Conservation (phyloP, 2,113 vertebrate genomes). For the Tychaedon coryphoeus region DNA sequence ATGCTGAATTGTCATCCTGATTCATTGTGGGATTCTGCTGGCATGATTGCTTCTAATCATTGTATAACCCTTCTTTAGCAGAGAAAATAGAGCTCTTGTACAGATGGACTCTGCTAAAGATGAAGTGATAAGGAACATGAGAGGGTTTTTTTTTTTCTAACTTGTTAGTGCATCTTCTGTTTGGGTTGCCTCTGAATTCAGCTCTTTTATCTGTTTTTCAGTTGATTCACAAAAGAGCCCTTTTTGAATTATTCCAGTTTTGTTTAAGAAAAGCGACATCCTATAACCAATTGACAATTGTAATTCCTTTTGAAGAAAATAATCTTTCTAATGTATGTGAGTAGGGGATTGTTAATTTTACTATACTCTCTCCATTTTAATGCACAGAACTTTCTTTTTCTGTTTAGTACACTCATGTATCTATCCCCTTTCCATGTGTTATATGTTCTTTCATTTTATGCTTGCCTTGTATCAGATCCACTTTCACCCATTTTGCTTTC, state of each 20-base stretch:
- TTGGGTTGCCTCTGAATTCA: neutral
- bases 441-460: constrained; percentile 4
- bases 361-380: neutral
- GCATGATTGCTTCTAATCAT: constrained; percentile 12
- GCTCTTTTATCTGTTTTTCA: constrained; percentile 11
- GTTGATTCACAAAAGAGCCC: neutral
- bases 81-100: neutral
- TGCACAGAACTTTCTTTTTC: neutral
- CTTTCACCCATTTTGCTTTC: constrained; percentile 34
- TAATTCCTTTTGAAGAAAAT: neutral
- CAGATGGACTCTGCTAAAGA: constrained; percentile 29
- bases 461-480: neutral
- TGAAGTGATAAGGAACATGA: constrained; percentile 26
- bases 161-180: neutral
- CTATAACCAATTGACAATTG: neutral
- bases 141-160: neutral
- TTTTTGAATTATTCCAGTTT: neutral
- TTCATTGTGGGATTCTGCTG: neutral
- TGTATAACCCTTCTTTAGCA: neutral
- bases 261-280: neutral
- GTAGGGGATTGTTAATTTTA: neutral
- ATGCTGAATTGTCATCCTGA: neutral
- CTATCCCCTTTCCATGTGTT: neutral
- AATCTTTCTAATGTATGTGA: neutral
- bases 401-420: neutral